phyloP scores from a whole-genome alignment of 2,888 invertebrate species.

The Argyra leucocephala region DNA sequence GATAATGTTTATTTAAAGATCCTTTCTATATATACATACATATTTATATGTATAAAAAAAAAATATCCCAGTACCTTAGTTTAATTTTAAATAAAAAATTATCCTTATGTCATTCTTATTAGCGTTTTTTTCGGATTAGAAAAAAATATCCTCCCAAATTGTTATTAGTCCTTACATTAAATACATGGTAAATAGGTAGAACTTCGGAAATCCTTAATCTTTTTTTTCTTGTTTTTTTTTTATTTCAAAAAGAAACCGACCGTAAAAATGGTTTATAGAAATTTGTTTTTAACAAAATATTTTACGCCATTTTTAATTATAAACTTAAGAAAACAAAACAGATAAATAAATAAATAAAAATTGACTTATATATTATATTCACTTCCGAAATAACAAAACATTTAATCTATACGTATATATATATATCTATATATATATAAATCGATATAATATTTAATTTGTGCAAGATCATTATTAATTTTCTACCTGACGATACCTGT shows the following conservation, averaged over 20 bases:
- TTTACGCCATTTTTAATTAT: conserved; percentile 6
- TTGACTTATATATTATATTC: too few relatives aligned
- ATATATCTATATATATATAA: too few relatives aligned
- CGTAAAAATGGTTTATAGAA: not conserved
- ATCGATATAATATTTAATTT: too few relatives aligned
- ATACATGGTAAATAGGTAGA: not conserved
- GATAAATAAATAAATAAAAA: not conserved
- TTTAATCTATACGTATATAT: too few relatives aligned
- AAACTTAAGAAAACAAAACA: not conserved
- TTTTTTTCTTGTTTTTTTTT: not conserved
- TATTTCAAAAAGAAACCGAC: not conserved
- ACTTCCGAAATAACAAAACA: too few relatives aligned
- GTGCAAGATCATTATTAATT: too few relatives aligned
- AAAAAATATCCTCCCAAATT: not conserved
- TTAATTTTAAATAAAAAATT: too few relatives aligned
- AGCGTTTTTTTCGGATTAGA: not conserved
- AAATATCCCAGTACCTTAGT: too few relatives aligned
- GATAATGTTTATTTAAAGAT: too few relatives aligned
- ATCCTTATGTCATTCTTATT: not conserved
- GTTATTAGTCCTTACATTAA: not conserved
- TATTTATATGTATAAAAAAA: too few relatives aligned
- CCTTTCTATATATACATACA: too few relatives aligned
- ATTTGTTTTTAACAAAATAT: not conserved
- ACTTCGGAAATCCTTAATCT: not conserved
- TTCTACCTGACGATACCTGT: too few relatives aligned